Evolutionary conservation across 2,113 vertebrate genomes (phyloP).

Genomic region (Bos javanicus): DNA sequence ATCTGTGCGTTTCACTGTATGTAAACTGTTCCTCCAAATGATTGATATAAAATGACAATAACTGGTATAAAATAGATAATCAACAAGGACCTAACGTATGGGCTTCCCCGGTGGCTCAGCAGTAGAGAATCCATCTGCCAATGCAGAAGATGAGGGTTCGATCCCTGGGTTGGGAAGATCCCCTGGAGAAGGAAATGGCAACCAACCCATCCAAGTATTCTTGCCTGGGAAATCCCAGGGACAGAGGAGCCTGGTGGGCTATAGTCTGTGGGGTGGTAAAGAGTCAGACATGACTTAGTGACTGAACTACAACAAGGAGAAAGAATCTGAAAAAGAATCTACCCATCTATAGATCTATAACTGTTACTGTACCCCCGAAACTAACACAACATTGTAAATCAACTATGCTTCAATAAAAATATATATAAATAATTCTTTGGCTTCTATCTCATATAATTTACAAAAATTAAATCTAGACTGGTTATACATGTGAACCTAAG

Average conservation of each 20-base stretch:
- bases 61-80: not conserved
- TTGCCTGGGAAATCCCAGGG: not conserved
- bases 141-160: not conserved
- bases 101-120: not conserved
- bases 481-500: not conserved
- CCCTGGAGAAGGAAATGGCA: not conserved
- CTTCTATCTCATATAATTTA: not conserved
- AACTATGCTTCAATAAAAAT: not conserved
- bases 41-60: not conserved
- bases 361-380: not conserved
- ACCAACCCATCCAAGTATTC: not conserved
- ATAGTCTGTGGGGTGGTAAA: not conserved
- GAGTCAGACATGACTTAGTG: not conserved
- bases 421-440: not conserved
- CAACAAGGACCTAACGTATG: not conserved
- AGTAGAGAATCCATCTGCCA: not conserved
- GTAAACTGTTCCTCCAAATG: not conserved
- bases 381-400: not conserved
- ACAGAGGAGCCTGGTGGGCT: not conserved
- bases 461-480: not conserved
- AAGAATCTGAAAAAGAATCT: not conserved
- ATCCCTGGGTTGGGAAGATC: not conserved
- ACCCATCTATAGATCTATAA: not conserved
- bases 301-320: not conserved
- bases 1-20: not conserved